Base-by-base conservation (phyloP, 2,797 vertebrate species). In the Diceros bicornis region DNA sequence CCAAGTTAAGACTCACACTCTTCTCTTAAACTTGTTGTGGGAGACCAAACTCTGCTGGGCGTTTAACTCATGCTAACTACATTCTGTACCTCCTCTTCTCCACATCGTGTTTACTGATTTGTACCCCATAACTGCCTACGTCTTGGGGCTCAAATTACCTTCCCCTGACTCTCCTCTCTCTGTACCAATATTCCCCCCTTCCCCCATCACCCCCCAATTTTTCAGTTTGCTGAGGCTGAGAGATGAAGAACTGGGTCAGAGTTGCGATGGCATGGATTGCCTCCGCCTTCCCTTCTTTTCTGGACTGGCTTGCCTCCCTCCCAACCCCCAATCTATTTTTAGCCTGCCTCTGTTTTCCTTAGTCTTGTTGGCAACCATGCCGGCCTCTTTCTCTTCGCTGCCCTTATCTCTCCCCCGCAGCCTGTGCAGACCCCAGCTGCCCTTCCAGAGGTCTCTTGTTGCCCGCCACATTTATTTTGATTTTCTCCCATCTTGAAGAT, bases 381-480 rank as follows among this genome's bases (percentile, higher is more conserved):
- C 0, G 2, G 87, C 96, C 96, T 97, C 92, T 96, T 96, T 97
- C 93, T 96, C 96, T 89, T 86, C 16, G 0, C 90, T 55, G 90
- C 97, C 91, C 94, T 98, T 98, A 97, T 98, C 97, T 96, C 92
- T 97, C 90, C 84, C 92, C 75, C 77, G 97, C 97, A 97, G 97
- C 96, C 94, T 69, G 55, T 57, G 62, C 59, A 37, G 71, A 96
- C 97, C 97, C 94, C 52, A 52, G 89, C 95, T 94, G 81, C 77
- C 97, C 96, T 97, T 93, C 61, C 81, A 61, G 89, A 96, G 90
- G 96, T 95, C 90, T 95, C 95, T 82, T 29, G 61, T 5, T 69
- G 95, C 84, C 74, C 29, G 85, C 64, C 85, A 0, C 4, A 66
- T 59, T 88, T 72, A 87, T 88, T 97, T 72, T 88, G 50, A 94